A percentile compares a stretch with the other conserved stretches of the same genome.
Conservation (phyloP, 92 coral and sea anemone species). For the Siderastrea radians region DNA sequence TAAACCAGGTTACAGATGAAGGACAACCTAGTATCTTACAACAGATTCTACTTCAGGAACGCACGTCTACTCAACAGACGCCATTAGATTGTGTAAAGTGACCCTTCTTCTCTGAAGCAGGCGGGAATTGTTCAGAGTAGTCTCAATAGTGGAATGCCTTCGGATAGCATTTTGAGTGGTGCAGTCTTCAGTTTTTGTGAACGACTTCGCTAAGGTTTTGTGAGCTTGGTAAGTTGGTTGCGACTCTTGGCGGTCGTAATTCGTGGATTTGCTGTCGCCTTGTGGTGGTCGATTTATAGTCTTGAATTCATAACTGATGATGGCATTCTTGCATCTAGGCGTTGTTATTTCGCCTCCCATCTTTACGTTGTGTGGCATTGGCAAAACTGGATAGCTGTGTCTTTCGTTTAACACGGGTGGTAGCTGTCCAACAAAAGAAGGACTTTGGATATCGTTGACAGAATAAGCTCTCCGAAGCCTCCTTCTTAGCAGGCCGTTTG, state of each 20-base stretch:
- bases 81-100: not conserved
- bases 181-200: not conserved
- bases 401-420: not conserved
- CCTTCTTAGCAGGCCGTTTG: not conserved
- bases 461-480: not conserved
- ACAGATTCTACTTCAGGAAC: not conserved
- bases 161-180: not conserved
- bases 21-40: not conserved
- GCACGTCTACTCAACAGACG: not conserved
- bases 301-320: not conserved
- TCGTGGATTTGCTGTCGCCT: too few species aligned
- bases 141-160: not conserved
- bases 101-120: not conserved
- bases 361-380: not conserved
- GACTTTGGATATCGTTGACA: not conserved
- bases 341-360: not conserved
- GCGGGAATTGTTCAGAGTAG: not conserved
- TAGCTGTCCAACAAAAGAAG: not conserved
- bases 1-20: not conserved
- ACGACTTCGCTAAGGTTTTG: too few species aligned
- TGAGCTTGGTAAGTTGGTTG: not conserved
- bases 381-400: conserved; percentile 22
- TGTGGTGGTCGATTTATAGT: not conserved
- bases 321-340: not conserved
- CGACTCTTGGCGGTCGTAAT: not conserved